Evolutionary conservation across 2,113 vertebrate genomes (phyloP).

Genomic region (Halcyon malimbica): DNA sequence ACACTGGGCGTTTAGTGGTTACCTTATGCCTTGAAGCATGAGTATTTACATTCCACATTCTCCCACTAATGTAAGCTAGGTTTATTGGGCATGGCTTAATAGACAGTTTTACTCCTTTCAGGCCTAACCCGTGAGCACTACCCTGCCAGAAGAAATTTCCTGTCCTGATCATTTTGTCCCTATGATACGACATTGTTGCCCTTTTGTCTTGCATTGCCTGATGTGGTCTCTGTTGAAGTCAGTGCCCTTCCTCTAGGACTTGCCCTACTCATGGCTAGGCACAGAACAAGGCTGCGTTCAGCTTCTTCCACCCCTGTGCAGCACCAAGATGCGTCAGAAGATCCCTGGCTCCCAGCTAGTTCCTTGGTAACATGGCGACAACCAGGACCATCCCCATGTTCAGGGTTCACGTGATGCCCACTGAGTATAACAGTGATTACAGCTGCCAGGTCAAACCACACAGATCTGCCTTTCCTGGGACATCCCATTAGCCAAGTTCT

Average conservation of each 20-base stretch:
- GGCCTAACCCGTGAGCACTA: not conserved
- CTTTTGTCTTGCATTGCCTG: not conserved
- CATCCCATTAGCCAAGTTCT: not conserved
- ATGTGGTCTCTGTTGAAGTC: not conserved
- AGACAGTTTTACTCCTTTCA: not conserved
- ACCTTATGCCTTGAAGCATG: conserved; percentile 35
- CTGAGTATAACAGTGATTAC: not conserved
- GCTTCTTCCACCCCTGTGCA: not conserved
- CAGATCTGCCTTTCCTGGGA: not conserved
- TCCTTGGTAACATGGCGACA: not conserved
- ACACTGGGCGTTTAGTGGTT: conserved; percentile 52
- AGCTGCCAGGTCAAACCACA: not conserved
- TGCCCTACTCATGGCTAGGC: not conserved
- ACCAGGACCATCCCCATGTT: fast-evolving
- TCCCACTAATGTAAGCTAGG: not conserved
- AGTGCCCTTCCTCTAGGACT: not conserved
- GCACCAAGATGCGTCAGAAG: not conserved
- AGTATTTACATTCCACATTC: conserved; percentile 58
- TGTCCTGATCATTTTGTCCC: not conserved
- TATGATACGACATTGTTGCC: fast-evolving
- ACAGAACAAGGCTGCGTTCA: not conserved
- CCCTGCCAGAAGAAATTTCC: not conserved
- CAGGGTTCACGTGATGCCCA: not conserved
- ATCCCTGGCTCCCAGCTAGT: not conserved
- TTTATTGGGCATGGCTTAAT: conserved; percentile 29